A percentile compares a stretch with the other conserved stretches of the same genome.
phyloP scores from a whole-genome alignment of 2,888 invertebrate genomes.

The Philaethria dido region DNA sequence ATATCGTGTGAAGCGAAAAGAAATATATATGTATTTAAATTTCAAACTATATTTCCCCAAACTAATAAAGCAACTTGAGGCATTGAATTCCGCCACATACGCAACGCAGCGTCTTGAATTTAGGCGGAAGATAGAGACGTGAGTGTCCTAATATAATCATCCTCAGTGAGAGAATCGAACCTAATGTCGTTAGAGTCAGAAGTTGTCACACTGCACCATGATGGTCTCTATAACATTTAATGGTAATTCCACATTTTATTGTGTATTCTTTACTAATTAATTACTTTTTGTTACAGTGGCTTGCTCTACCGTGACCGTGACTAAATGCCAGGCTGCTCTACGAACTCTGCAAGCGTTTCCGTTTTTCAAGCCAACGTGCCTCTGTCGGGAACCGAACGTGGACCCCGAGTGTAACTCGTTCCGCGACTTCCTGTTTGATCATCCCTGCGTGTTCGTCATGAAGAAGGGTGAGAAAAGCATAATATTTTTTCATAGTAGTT shows the following conservation, averaged over 20 bases:
- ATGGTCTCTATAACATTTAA: too few relatives aligned
- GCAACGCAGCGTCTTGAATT: too few relatives aligned
- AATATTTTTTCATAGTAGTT: background rate
- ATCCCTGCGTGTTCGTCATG: slow-evolving; percentile 95
- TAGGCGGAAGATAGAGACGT: too few relatives aligned
- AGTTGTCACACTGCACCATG: too few relatives aligned
- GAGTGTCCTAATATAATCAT: too few relatives aligned
- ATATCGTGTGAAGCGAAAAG: too few relatives aligned
- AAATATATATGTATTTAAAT: too few relatives aligned
- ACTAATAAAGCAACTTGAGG: too few relatives aligned
- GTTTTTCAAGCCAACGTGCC: slow-evolving; percentile 96
- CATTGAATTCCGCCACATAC: too few relatives aligned
- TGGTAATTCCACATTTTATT: background rate
- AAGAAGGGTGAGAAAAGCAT: slow-evolving; percentile 89
- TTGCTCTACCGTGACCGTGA: slow-evolving; percentile 96
- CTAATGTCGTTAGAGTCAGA: background rate
- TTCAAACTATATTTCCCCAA: too few relatives aligned
- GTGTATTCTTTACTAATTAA: background rate
- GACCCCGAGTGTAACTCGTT: slow-evolving; percentile 97
- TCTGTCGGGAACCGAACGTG: slow-evolving; percentile 94
- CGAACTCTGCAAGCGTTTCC: slow-evolving; percentile 95
- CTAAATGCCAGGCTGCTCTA: slow-evolving; percentile 96
- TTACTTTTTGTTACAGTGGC: slow-evolving; percentile 89
- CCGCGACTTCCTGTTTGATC: slow-evolving; percentile 96
- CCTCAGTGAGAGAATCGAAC: background rate